Evolutionary conservation across 1,140 invertebrate genomes (phyloP), one percentile per base, ranked within the genome.

Genomic region (Neodiprion virginianus): DNA sequence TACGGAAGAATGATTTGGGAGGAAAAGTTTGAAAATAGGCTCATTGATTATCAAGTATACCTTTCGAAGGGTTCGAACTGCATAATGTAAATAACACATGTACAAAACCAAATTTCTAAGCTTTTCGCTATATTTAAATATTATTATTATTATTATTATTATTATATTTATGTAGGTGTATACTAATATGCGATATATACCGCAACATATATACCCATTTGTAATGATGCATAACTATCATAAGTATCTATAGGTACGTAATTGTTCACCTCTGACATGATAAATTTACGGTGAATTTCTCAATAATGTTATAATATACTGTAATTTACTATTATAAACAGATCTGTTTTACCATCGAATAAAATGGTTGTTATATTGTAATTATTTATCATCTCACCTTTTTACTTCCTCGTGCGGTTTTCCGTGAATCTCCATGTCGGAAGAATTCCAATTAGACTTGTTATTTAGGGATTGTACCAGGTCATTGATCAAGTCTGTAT

Each of bases 11-110:
- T 40, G 28, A 40, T 40, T 40, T 40, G 28, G 28, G 28, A 40
- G 28, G 1, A 40, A 40, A 40, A 40, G 1, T 40, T 40, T 40
- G 28, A 40, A 40, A 5, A 2, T 40, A 40, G 28, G 5, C 28
- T 40, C 28, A 40, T 40, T 5, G 28, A 40, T 40, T 40, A 40
- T 40, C 28, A 40, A 40, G 28, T 40, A 40, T 40, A 40, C 28
- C 28, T 40, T 40, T 40, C 28, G 28, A 40, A 40, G 2, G 28
- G 28, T 40, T 40, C n/a, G 53, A 61, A 61, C 53, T 61, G 4
- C n/a, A 61, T 61, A 61, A 61, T 61, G 53, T 61, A 61, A 61
- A 61, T 61, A 61, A 61, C n/a, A 40, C 28, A 40, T 61, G n/a
- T 40, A 40, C 28, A 40, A 40, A 40, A 40, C 28, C 28, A 40